These are phyloP conservation scores for Leptopilina clavipes DNA, from an alignment of 1,140 invertebrate species.

Conservation along the genomic window DNA sequence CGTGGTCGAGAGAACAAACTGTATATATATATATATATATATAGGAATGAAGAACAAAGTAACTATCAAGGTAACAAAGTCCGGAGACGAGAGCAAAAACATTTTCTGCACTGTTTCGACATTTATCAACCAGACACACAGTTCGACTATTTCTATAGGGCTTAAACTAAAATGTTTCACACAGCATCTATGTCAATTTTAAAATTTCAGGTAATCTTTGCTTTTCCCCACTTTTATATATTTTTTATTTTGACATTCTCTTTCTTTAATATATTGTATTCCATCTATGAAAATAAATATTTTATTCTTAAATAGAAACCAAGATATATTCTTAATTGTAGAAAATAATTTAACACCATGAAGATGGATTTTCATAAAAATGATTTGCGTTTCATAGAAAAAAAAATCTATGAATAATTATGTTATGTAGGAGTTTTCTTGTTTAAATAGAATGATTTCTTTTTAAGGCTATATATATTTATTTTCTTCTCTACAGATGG, in stretches of 20 bases:
- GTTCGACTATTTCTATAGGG: background rate
- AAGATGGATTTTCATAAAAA: too few species aligned
- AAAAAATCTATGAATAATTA: background rate
- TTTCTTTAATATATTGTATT: too few species aligned
- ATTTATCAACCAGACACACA: background rate
- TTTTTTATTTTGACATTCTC: too few species aligned
- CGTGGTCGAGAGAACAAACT: slow-evolving; percentile 43
- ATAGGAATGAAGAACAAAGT: slow-evolving; percentile 42
- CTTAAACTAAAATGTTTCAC: background rate
- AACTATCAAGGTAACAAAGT: slow-evolving; percentile 54
- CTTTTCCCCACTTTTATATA: too few species aligned
- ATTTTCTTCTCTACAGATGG: background rate
- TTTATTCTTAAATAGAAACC: too few species aligned
- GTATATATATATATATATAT: too few species aligned
- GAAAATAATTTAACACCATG: too few species aligned
- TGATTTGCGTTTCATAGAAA: too few species aligned
- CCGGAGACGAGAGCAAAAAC: slow-evolving; percentile 41
- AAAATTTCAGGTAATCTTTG: too few species aligned
- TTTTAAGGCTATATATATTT: background rate
- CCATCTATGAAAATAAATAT: too few species aligned
- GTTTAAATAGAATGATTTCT: background rate
- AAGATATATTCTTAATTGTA: too few species aligned
- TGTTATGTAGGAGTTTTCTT: background rate
- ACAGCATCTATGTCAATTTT: background rate
- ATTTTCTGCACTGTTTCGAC: slow-evolving; percentile 38